These are phyloP conservation scores for Dasyurus viverrinus DNA, from an alignment of 2,113 vertebrate genomes.

Conservation along the genomic window DNA sequence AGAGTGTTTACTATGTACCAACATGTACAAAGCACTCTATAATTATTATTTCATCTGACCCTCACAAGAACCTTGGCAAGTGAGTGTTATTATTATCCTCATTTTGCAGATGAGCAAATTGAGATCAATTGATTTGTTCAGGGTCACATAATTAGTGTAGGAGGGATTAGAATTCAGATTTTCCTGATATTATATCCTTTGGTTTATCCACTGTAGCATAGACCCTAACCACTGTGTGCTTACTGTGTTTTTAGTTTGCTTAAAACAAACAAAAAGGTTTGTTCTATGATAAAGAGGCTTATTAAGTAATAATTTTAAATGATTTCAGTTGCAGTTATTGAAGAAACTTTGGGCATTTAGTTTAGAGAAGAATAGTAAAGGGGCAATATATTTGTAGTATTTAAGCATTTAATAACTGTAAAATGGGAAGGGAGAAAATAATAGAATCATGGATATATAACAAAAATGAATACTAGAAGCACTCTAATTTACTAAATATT, in stretches of 20 bases:
- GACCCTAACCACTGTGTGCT: background rate
- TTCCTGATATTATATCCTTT: background rate
- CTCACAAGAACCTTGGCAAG: background rate
- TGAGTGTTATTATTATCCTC: background rate
- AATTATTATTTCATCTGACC: background rate
- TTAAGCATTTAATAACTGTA: background rate
- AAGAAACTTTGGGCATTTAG: background rate
- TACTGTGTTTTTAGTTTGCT: background rate
- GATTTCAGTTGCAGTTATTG: background rate
- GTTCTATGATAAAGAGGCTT: background rate
- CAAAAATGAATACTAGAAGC: background rate
- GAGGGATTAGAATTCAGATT: background rate
- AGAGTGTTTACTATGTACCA: background rate
- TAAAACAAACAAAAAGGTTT: no score
- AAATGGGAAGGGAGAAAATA: background rate
- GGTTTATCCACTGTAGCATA: background rate
- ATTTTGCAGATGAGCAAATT: background rate
- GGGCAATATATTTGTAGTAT: background rate
- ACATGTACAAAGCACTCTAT: background rate
- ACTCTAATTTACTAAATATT: background rate
- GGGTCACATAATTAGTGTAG: background rate
- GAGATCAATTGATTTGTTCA: background rate
- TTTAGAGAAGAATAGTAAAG: background rate
- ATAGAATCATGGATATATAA: background rate
- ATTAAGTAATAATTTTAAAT: background rate